Evolutionary conservation across 1,140 invertebrate genomes (phyloP).

Genomic region (Thrips palmi): DNA sequence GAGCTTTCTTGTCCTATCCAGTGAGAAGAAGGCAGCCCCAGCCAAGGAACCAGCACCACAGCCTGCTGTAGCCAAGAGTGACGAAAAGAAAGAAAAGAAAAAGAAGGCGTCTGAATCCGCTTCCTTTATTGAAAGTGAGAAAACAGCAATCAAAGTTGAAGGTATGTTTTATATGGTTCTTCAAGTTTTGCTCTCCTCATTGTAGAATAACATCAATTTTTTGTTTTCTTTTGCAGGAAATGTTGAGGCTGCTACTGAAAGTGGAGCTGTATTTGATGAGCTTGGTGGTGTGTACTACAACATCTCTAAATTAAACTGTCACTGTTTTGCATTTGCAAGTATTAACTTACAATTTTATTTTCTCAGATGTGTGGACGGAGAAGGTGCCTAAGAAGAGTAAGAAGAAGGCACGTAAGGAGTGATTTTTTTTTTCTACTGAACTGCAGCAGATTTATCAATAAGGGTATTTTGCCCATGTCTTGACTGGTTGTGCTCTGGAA

Average conservation of each 20-base stretch:
- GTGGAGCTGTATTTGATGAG: slow-evolving; percentile 38
- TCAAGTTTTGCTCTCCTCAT: not conserved
- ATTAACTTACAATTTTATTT: slow-evolving; percentile 16
- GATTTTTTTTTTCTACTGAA: no score
- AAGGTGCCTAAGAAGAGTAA: slow-evolving; percentile 42
- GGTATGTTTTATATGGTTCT: not conserved
- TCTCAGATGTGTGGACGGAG: slow-evolving; percentile 41
- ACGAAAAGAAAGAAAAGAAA: slow-evolving; percentile 29
- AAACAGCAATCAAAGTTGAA: slow-evolving; percentile 14
- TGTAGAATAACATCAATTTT: slow-evolving; percentile 8
- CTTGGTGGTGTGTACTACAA: slow-evolving; percentile 35
- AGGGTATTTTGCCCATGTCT: no score
- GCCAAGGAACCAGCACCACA: slow-evolving; percentile 20
- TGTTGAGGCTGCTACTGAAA: slow-evolving; percentile 15
- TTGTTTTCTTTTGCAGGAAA: slow-evolving; percentile 2
- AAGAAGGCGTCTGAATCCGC: slow-evolving; percentile 16
- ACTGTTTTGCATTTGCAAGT: slow-evolving; percentile 8
- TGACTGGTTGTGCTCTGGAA: no score
- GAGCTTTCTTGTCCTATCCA: not conserved
- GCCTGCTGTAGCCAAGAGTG: slow-evolving; percentile 13
- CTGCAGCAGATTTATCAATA: no score
- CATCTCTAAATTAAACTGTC: not conserved
- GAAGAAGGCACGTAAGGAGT: slow-evolving; percentile 45
- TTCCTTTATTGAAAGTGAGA: slow-evolving; percentile 13
- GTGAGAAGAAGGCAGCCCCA: slow-evolving; percentile 16